Base-by-base conservation (phyloP, 2,888 invertebrate species). In the Falcaria lacertinaria region DNA sequence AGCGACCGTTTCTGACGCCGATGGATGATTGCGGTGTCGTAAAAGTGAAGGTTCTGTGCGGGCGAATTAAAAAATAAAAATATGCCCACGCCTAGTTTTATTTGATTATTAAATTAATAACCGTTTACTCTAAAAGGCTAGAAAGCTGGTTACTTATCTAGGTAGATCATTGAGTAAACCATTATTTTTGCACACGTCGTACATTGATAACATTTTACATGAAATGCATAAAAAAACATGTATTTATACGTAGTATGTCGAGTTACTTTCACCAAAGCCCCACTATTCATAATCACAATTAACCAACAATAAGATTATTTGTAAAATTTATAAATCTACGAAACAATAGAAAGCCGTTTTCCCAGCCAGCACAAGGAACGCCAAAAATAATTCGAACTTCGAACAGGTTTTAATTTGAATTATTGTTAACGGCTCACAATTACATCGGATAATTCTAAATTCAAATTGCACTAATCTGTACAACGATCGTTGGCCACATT, bases 401-500 rank as follows among this genome's bases (percentile, higher is more conserved):
- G 74, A 74, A 75, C 69, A 64, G 68, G 69, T 77, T 37, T 37
- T 73, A 75, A 79, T 75, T 76, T 75, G 70, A 80, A 81, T 80
- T 78, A 77, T 79, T 71, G 74, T 75, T 77, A 70, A 78, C 74
- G 66, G 66, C 73, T 55, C 64, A 69, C 69, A 74, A 74, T 77
- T 73, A 75, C 75, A 66, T 68, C 54, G 49, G 55, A 57, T 57
- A 45, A 73, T 74, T 76, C 75, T 71, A 76, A 82, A 83, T 82
- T 84, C 77, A 81, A 85, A 82, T 78, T 83, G 76, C 76, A 78
- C 75, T 83, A 82, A 81, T 81, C 76, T 77, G 67, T 64, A 73
- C 72, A 74, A 71, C 71, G 73, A 76, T 74, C 73, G 63, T 62
- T 61, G 68, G 52, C 65, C 68, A 74, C 76, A 76, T 82, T 85